Conservation (phyloP, 2,888 invertebrate species). For the Cheilosia vernalis region DNA sequence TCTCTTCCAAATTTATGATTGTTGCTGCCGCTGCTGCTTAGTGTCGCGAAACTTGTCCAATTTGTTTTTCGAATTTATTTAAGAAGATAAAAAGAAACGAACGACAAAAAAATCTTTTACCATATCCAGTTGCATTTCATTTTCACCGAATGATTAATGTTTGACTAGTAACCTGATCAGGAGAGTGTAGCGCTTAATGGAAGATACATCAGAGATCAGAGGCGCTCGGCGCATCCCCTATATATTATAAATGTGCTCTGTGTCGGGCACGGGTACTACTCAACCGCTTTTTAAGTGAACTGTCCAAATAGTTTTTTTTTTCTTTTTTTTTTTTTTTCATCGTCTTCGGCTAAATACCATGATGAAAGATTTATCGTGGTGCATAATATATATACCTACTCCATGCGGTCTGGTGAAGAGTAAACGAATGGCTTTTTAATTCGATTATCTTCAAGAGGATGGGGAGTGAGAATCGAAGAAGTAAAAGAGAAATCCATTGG, state of each 20-base stretch:
- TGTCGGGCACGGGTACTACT: constrained; percentile 12
- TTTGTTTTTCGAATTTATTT: constrained; percentile 69
- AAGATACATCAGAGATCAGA: constrained; percentile 30
- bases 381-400: constrained; percentile 75
- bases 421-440: constrained; percentile 81
- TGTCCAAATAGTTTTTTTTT: constrained; percentile 65
- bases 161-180: constrained; percentile 69
- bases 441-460: constrained; percentile 78
- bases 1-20: constrained; percentile 64
- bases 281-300: constrained; percentile 55
- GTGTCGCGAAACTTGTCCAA: constrained; percentile 71
- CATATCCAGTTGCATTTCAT: constrained; percentile 74
- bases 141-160: constrained; percentile 72
- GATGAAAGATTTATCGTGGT: constrained; percentile 83
- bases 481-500: constrained; percentile 67
- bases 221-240: constrained; percentile 54
- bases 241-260: background rate
- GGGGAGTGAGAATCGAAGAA: constrained; percentile 1
- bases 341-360: constrained; percentile 79
- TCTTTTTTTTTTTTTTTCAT: constrained; percentile 47
- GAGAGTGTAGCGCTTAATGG: constrained; percentile 36
- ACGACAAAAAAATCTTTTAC: constrained; percentile 39
- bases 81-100: constrained; percentile 32
- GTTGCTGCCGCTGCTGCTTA: constrained; percentile 44
- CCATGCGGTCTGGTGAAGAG: constrained; percentile 61